Base-by-base conservation (phyloP, 2,888 invertebrate species). In the Temnothorax unifasciatus region DNA sequence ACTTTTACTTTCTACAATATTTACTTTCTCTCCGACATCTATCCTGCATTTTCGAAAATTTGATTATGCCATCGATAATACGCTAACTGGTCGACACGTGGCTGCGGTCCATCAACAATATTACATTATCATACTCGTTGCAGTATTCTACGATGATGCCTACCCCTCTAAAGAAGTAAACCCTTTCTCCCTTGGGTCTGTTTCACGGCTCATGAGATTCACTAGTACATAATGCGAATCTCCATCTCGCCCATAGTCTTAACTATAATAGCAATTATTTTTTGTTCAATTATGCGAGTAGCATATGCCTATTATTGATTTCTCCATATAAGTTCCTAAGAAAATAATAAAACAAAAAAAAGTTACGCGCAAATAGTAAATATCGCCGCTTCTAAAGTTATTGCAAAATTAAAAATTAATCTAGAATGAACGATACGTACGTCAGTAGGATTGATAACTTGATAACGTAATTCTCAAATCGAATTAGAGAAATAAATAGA, bases 161-260 rank as follows among this genome's bases (percentile, higher is more conserved):
- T 38, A 57, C 63, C 84, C 75, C n/a, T 73, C 66, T 52, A 73
- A 68, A 77, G 21, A 52, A 66, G 54, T 29, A 83, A 83, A 83
- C 85, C 86, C 86, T 85, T 85, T 79, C 84, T 88, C 89, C 88
- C 87, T 76, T 64, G 92, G 91, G 92, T 83, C 90, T 88, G 88
- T 90, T 92, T 92, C 90, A 87, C 86, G 87, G 88, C 77, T 91
- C 89, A 91, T 92, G 77, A 74, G 68, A 85, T 85, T 71, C 82
- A 38, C 54, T 44, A 68, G 21, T 59, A 25, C 29, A 57, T 34
- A 66, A 66, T 15, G 15, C 18, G n/a, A 41, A 41, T 29, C 18
- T 79, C 9, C 13, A 57, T 64, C 41, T 54, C n/a, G 13, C 13
- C 13, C 15, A 44, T n/a, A 69, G 15, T 68, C 21, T 68, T 38